These are phyloP conservation scores for Anadara kagoshimensis DNA, from an alignment of 1,140 invertebrate species.

Conservation along the genomic window DNA sequence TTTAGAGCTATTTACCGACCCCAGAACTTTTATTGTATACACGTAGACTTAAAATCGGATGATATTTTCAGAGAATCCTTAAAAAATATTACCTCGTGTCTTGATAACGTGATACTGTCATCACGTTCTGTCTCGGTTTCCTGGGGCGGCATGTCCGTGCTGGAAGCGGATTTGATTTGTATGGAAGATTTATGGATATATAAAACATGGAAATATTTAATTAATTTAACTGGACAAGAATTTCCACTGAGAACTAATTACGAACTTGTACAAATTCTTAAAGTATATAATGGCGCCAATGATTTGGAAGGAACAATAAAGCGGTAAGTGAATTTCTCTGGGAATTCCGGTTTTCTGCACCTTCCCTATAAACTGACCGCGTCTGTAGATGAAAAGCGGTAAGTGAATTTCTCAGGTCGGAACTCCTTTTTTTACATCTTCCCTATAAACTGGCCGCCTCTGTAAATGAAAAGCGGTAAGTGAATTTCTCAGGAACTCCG, in stretches of 20 bases:
- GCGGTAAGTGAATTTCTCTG: no score
- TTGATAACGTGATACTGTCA: constrained; percentile 57
- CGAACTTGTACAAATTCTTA: constrained; percentile 60
- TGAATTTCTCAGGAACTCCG: no score
- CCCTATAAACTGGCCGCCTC: no score
- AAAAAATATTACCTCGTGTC: constrained; percentile 44
- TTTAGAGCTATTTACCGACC: constrained; percentile 61
- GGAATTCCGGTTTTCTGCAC: no score
- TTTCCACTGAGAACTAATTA: constrained; percentile 66
- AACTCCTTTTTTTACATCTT: no score
- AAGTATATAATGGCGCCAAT: constrained; percentile 56
- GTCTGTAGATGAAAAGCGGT: no score
- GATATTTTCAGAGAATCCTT: constrained; percentile 15
- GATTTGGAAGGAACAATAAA: constrained; percentile 44
- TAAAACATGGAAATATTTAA: constrained; percentile 64
- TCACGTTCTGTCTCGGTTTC: constrained; percentile 41
- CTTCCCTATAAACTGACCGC: no score
- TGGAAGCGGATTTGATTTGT: constrained; percentile 61
- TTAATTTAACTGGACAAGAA: constrained; percentile 66
- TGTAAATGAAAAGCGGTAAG: no score
- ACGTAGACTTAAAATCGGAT: constrained; percentile 55
- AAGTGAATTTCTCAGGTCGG: no score
- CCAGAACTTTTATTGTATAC: constrained; percentile 67
- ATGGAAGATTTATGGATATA: constrained; percentile 55
- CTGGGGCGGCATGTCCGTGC: constrained; percentile 50